Percentiles rank a stretch among this genome's conserved stretches.
Evolutionary conservation across 1,140 invertebrate species (phyloP).

Genomic region (Hypsibius dujardini): DNA sequence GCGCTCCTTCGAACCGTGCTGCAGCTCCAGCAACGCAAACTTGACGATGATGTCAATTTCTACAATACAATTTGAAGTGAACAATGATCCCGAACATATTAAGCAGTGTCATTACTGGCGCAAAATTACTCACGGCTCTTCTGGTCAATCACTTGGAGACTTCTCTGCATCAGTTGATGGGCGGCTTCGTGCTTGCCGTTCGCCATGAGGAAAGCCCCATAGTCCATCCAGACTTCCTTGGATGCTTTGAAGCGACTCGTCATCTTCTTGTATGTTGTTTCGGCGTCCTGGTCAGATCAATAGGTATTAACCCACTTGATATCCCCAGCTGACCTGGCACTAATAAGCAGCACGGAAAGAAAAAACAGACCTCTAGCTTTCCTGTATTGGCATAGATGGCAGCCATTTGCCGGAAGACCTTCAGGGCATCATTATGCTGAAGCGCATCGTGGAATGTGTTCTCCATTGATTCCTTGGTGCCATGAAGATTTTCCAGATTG

Average conservation of each 20-base stretch:
- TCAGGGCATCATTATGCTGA: slow-evolving; percentile 52
- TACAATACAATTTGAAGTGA: slow-evolving; percentile 34
- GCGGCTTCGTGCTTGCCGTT: slow-evolving; percentile 23
- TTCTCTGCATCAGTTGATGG: slow-evolving; percentile 26
- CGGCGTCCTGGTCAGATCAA: slow-evolving; percentile 40
- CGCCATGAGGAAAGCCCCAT: slow-evolving; percentile 27
- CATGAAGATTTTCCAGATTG: slow-evolving; percentile 76
- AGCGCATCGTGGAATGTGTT: slow-evolving; percentile 54
- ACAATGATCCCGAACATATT: neutral
- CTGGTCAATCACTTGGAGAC: slow-evolving; percentile 25
- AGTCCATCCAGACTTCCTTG: slow-evolving; percentile 29
- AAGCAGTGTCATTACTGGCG: neutral
- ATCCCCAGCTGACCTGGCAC: neutral
- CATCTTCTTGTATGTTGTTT: slow-evolving; percentile 49
- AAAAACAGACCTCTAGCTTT: slow-evolving; percentile 38
- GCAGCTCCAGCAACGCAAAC: slow-evolving; percentile 71
- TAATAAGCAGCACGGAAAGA: slow-evolving; percentile 16
- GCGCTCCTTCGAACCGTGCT: slow-evolving; percentile 54
- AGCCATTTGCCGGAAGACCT: slow-evolving; percentile 49
- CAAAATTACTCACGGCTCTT: slow-evolving; percentile 25
- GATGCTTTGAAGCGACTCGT: slow-evolving; percentile 34
- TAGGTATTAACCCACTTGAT: slow-evolving; percentile 17
- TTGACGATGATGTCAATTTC: slow-evolving; percentile 63
- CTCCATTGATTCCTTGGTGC: slow-evolving; percentile 39
- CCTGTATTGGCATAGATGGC: slow-evolving; percentile 49